These are phyloP conservation scores for Mus spicilegus DNA, from an alignment of 2,113 vertebrate genomes.

Conservation along the genomic window DNA sequence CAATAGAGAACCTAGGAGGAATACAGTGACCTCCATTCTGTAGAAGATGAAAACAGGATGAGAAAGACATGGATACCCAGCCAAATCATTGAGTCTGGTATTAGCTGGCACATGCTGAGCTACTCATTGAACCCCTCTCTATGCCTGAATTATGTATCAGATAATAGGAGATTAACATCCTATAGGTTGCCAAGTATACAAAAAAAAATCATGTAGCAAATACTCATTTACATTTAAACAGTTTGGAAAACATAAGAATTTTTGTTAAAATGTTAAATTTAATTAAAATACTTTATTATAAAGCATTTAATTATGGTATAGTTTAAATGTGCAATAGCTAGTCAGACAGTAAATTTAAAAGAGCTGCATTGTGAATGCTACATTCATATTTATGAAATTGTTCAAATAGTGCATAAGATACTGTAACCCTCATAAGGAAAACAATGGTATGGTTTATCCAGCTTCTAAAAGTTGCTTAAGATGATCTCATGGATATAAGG, in stretches of 20 bases:
- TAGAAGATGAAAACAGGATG: neutral
- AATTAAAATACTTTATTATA: neutral
- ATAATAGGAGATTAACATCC: neutral
- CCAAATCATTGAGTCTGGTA: neutral
- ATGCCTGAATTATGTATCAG: neutral
- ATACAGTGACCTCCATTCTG: neutral
- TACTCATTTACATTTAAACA: neutral
- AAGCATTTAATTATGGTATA: neutral
- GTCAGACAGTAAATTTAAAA: neutral
- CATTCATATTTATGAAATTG: neutral
- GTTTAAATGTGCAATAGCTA: neutral
- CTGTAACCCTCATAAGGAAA: neutral
- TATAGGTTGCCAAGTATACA: neutral
- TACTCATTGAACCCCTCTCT: neutral
- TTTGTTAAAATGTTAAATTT: neutral
- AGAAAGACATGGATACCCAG: neutral
- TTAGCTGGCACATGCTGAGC: neutral
- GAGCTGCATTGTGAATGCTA: neutral
- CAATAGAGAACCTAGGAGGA: neutral
- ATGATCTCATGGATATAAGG: neutral
- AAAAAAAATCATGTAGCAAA: neutral
- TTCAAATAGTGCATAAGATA: neutral
- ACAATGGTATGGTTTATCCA: neutral
- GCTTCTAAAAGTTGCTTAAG: neutral
- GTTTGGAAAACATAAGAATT: neutral